A percentile compares a stretch with the other conserved stretches of the same genome.
Evolutionary conservation across 2,888 invertebrate species (phyloP).

Genomic region (Helobdella robusta): DNA sequence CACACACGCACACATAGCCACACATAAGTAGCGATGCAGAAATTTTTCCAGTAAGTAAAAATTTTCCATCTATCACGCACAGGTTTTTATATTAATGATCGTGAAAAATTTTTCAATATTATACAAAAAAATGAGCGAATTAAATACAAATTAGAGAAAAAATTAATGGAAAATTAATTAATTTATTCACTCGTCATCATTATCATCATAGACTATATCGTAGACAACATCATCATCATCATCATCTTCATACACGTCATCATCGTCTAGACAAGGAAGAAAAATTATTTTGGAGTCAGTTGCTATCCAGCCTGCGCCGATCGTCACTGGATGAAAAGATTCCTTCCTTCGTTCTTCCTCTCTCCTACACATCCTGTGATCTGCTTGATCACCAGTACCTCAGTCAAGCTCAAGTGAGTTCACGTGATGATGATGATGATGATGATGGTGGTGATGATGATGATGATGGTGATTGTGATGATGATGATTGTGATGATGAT

Average conservation of each 20-base stretch:
- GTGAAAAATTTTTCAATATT: too few species aligned
- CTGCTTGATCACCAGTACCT: conserved; percentile 15
- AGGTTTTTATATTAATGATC: too few species aligned
- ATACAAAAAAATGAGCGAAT: too few species aligned
- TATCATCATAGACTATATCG: too few species aligned
- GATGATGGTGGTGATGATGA: conserved; percentile 4
- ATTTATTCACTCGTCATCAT: too few species aligned
- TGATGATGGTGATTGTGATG: conserved; percentile 1
- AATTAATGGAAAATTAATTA: too few species aligned
- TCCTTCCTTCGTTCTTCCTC: conserved; percentile 17
- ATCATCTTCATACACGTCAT: too few species aligned
- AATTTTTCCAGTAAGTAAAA: background rate
- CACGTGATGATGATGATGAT: background rate
- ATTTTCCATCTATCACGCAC: background rate
- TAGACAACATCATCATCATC: too few species aligned
- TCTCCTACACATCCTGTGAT: conserved; percentile 10
- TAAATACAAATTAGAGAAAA: too few species aligned
- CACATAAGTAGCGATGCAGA: background rate
- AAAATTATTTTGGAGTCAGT: too few species aligned
- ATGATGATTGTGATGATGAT: background rate
- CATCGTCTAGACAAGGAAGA: too few species aligned
- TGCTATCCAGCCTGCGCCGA: too few species aligned
- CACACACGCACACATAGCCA: conserved; percentile 9
- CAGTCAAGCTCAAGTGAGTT: conserved; percentile 1
- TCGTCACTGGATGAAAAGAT: conserved; percentile 5